Conservation (phyloP, 2,888 invertebrate species). For the Ceratothoa steindachneri region DNA sequence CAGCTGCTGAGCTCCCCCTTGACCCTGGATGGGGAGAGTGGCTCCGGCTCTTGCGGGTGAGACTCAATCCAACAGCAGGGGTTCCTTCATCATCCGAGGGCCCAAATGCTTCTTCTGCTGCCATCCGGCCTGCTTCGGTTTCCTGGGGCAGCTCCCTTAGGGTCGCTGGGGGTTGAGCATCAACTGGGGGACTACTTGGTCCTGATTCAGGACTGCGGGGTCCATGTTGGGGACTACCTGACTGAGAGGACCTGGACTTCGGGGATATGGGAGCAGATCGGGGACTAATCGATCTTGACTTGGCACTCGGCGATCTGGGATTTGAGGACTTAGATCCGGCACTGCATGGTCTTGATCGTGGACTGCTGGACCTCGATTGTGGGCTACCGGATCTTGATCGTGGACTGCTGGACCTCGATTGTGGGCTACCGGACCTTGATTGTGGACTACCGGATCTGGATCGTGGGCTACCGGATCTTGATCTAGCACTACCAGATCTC, state of each 20-base stretch:
- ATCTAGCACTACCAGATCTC: constrained; percentile 8
- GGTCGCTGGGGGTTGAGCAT: no score
- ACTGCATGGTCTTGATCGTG: constrained; percentile 8
- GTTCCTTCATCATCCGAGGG: constrained; percentile 22
- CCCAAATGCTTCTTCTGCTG: constrained; percentile 31
- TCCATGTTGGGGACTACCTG: not conserved
- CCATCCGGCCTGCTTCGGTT: constrained; percentile 18
- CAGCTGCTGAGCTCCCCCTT: not conserved
- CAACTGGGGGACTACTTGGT: not conserved
- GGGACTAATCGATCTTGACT: not conserved
- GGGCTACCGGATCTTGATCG: not conserved
- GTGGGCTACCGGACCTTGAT: not conserved
- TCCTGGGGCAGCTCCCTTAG: no score
- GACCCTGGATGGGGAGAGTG: not conserved
- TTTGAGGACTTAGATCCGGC: not conserved
- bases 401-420: not conserved
- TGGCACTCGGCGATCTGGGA: not conserved
- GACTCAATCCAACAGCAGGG: no score
- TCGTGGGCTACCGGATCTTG: not conserved
- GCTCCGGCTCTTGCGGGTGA: no score
- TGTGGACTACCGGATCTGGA: not conserved
- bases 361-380: not conserved
- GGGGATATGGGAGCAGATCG: not conserved
- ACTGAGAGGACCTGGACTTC: not conserved
- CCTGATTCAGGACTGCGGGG: not conserved